These are phyloP conservation scores for Holcopasites calliopsidis DNA, from an alignment of 1,140 invertebrate genomes.

Conservation along the genomic window DNA sequence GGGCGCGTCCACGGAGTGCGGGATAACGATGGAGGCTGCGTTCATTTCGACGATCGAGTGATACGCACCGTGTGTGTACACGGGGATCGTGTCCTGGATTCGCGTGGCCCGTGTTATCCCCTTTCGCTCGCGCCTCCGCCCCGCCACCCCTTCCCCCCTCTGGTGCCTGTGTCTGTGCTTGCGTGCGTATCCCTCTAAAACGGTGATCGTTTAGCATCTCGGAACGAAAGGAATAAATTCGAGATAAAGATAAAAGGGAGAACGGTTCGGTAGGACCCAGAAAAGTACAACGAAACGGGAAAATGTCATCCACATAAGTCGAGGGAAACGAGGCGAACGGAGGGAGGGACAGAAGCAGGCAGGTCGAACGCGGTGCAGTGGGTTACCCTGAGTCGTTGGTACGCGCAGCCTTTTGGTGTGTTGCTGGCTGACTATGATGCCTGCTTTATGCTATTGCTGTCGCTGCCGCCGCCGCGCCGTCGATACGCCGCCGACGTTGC, in stretches of 20 bases:
- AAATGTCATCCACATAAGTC: constrained; percentile 30
- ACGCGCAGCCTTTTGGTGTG: constrained; percentile 63
- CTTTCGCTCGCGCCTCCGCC: constrained; percentile 1
- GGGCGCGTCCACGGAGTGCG: constrained; percentile 49
- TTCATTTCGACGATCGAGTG: constrained; percentile 45
- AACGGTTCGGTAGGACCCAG: neutral
- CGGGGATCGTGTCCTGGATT: constrained; percentile 42
- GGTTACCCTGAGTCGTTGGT: constrained; percentile 43
- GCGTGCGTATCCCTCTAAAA: neutral
- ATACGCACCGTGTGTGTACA: constrained; percentile 49
- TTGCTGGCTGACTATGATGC: constrained; percentile 68
- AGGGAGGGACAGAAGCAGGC: constrained; percentile 35
- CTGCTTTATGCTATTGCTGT: constrained; percentile 73
- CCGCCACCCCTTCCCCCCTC: neutral
- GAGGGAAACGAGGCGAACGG: constrained; percentile 14
- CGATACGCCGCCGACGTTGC: constrained; percentile 57
- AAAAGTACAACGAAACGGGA: neutral
- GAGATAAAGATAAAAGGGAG: neutral
- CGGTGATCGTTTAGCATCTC: neutral
- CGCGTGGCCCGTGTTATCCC: constrained; percentile 15
- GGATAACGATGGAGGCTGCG: constrained; percentile 49
- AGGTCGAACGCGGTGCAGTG: constrained; percentile 49
- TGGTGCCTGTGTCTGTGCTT: neutral
- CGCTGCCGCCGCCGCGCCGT: constrained; percentile 59
- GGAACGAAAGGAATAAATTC: no score